Base-by-base conservation (phyloP, 2,888 invertebrate genomes). In the Sialis lutaria region DNA sequence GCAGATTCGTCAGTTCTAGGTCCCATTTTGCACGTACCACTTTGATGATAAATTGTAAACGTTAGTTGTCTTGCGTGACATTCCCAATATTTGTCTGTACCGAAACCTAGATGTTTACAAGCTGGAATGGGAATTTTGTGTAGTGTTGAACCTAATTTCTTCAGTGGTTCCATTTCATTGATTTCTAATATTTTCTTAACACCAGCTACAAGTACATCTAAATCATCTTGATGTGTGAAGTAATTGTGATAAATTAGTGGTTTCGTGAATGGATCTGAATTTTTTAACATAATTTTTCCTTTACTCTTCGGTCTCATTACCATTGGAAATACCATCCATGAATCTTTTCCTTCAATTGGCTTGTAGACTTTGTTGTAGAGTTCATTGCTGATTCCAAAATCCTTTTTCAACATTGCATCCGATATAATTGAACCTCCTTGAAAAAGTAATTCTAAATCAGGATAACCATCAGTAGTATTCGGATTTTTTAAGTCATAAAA, bases 11-110 rank as follows among this genome's bases (percentile, higher is more conserved):
- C 77, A 1, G 55, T 58, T 34, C 57, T 54, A 0, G 68, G 65
- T 0, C 78, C 80, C 80, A 80, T 80, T 58, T 78, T 77, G 55
- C 79, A 79, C 1, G 79, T 79, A 1, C 72, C 70, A 49, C 74
- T 73, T 54, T 77, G 75, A 58, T 82, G 82, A 58, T 82, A 82
- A 48, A 82, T 75, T 1, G 80, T 82, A 52, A 78, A 74, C 0
- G 79, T 76, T 51, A 80, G 71, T 62, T 76, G 74, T 48, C 77
- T 70, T 0, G 75, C 70, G 56, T 78, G 73, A 55, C 83, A 84
- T 34, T 72, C 75, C 64, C 80, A 80, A 56, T 83, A 84, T 1
- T 66, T 69, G 52, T 83, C 81, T n/a, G 74, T 73, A 1, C 72
- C 77, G 54, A 77, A 77, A 0, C 65, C 59, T 1, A 69, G 67